Evolutionary conservation across 2,113 vertebrate genomes (phyloP), one percentile per base, ranked within the genome.

Genomic region (Mesoclemmys tuberculata): DNA sequence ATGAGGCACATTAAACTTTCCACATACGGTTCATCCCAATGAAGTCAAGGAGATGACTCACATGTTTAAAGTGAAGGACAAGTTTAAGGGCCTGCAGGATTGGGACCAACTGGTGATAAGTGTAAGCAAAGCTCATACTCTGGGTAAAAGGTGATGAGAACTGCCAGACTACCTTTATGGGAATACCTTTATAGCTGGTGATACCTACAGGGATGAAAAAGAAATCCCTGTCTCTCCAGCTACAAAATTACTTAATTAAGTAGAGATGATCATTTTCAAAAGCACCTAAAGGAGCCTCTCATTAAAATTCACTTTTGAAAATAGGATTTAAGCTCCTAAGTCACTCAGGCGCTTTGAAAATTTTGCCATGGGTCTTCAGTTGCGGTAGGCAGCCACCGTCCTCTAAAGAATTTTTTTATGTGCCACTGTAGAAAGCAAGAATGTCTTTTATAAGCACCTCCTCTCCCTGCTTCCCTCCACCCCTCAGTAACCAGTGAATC

Each of bases 21-120:
- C 58, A 55, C 19, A 54, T 58, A 64, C 29, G 48, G 78, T 61
- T 35, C 77, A 7, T 83, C 26, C 2, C 1, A 11, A 0, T 19
- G 44, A 80, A 84, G 9, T 10, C 13, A 29, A 56, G 77, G 18
- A 61, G 27, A 27, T 44, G 52, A 24, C 1, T 78, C 4, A 6
- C 48, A 1, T 11, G 27, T 44, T 49, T 61, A 82, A 82, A 78
- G 16, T 21, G n/a, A 48, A 5, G 0, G 14, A 48, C 31, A 35
- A 26, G 77, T 26, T 44, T 75, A 27, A 75, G 5, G 24, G 71
- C 22, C 26, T 75, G 71, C 38, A 75, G 71, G 38, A 44, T 68
- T 68, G 61, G 35, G 61, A 68, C 31, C 61, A n/a, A 68, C 9
- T n/a, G 61, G 61, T 68, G 31, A 68, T 68, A 27, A 64, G 58